phyloP scores from a whole-genome alignment of 2,113 vertebrate genomes.

The Brachirus orientalis region DNA sequence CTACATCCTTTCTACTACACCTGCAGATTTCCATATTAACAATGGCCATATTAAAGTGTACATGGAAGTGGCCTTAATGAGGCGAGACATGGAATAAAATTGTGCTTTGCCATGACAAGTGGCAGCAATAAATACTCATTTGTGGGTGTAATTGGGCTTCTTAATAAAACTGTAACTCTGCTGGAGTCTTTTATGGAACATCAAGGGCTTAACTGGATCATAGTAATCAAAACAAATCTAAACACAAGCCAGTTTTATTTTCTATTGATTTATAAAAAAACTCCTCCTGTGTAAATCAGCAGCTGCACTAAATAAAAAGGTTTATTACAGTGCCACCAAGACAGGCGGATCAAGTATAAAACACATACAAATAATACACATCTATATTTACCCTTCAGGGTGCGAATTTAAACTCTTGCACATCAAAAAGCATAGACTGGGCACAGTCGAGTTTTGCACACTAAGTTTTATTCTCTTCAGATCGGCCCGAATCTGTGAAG shows the following conservation, averaged over 20 bases:
- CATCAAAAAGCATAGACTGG: neutral
- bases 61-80: slow-evolving; percentile 45
- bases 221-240: slow-evolving; percentile 10
- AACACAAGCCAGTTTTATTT: slow-evolving; percentile 2
- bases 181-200: slow-evolving; percentile 20
- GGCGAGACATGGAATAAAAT: slow-evolving; percentile 37
- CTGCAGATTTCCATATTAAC: slow-evolving; percentile 39
- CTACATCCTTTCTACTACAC: slow-evolving; percentile 11
- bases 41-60: slow-evolving; percentile 8
- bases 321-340: slow-evolving; percentile 1
- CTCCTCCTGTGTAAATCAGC: slow-evolving; percentile 4
- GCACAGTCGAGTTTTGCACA: neutral
- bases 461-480: slow-evolving; percentile 14
- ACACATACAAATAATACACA: neutral
- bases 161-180: slow-evolving; percentile 36
- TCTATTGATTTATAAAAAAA: slow-evolving; percentile 2
- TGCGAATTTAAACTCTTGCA: slow-evolving; percentile 6
- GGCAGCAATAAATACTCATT: slow-evolving; percentile 28
- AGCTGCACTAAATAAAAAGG: neutral
- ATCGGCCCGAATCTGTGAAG: neutral
- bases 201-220: slow-evolving; percentile 1
- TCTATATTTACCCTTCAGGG: neutral
- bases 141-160: slow-evolving; percentile 35
- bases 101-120: slow-evolving; percentile 28
- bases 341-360: neutral